These are phyloP conservation scores for Euspilapteryx auroguttella DNA, from an alignment of 2,888 invertebrate species.

Conservation along the genomic window DNA sequence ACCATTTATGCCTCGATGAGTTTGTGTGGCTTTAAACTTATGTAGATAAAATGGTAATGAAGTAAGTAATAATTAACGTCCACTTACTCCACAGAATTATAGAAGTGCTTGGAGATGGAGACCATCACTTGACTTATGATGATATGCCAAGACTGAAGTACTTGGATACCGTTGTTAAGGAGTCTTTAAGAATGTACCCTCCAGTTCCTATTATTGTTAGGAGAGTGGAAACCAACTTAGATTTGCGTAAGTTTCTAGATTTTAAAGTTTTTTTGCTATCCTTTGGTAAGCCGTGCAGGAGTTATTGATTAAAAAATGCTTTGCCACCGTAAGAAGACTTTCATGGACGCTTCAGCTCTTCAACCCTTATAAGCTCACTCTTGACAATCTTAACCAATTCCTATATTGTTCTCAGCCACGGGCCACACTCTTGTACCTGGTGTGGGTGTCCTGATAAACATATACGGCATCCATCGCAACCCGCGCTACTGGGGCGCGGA, in stretches of 20 bases:
- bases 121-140: conserved; percentile 11
- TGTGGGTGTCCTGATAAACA: conserved; percentile 13
- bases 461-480: conserved; percentile 23
- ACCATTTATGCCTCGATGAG: too few relatives aligned
- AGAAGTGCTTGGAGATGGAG: conserved; percentile 14
- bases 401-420: conserved; percentile 13
- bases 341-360: neutral
- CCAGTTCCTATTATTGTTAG: conserved; percentile 16
- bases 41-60: neutral
- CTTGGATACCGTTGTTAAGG: conserved; percentile 20
- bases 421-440: conserved; percentile 14
- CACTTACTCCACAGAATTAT: conserved; percentile 15
- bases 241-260: conserved; percentile 14
- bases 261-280: too few relatives aligned
- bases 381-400: neutral
- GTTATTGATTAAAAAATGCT: neutral
- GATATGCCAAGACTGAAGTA: conserved; percentile 18
- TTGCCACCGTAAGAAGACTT: too few relatives aligned
- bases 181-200: conserved; percentile 19
- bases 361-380: neutral
- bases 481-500: conserved; percentile 25
- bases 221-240: conserved; percentile 10
- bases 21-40: neutral
- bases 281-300: conserved; percentile 5
- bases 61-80: neutral